These are phyloP conservation scores for Stenichneumon culpator DNA, from an alignment of 2,888 invertebrate genomes.

Conservation along the genomic window DNA sequence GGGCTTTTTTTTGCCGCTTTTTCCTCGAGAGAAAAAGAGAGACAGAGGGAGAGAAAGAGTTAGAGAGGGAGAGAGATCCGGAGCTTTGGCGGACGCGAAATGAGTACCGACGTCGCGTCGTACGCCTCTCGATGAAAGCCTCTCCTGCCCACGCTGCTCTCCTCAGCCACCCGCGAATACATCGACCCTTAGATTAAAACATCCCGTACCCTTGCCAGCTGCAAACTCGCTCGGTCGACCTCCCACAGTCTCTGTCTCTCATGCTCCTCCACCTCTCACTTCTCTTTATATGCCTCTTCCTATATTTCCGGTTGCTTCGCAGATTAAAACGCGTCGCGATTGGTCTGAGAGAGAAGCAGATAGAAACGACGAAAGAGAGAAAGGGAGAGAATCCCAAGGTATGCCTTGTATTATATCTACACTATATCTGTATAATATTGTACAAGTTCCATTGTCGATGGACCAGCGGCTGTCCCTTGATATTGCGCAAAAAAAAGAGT, in stretches of 20 bases:
- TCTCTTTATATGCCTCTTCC: conserved; percentile 49
- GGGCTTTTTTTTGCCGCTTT: conserved; percentile 16
- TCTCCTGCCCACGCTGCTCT: conserved; percentile 33
- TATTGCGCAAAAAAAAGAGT: conserved; percentile 57
- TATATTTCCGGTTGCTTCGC: conserved; percentile 62
- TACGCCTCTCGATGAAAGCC: conserved; percentile 64
- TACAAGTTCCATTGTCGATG: conserved; percentile 48
- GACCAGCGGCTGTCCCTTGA: conserved; percentile 42
- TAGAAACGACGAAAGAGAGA: conserved; percentile 45
- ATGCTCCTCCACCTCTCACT: conserved; percentile 12
- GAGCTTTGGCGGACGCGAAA: conserved; percentile 64
- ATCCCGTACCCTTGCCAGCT: conserved; percentile 65
- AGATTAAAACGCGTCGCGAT: conserved; percentile 76
- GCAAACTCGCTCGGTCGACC: conserved; percentile 55
- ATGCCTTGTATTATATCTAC: conserved; percentile 29
- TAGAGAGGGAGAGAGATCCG: conserved; percentile 9
- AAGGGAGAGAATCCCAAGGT: conserved; percentile 32
- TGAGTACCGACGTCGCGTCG: conserved; percentile 62
- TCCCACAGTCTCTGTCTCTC: conserved; percentile 21
- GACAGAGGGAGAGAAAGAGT: not conserved
- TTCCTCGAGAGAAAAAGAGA: not conserved
- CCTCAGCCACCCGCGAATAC: conserved; percentile 72
- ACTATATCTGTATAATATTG: conserved; percentile 43
- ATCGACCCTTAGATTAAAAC: conserved; percentile 79
- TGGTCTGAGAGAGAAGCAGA: conserved; percentile 58